phyloP scores from a whole-genome alignment of 2,797 vertebrate species.

The Alosa sapidissima region DNA sequence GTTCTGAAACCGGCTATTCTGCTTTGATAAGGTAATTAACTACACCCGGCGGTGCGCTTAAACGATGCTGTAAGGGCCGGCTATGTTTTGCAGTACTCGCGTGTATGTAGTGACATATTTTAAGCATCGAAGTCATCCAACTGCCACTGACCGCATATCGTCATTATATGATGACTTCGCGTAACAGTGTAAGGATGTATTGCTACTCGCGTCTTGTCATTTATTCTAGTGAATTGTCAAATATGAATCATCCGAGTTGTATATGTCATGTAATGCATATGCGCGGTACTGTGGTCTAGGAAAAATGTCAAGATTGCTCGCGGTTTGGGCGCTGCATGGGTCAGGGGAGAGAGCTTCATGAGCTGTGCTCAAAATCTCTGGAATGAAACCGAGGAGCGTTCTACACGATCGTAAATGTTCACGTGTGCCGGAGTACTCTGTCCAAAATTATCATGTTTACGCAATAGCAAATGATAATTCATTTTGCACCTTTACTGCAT shows the following conservation, averaged over 20 bases:
- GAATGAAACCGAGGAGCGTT: conserved; percentile 11
- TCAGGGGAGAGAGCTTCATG: background rate
- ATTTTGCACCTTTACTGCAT: background rate
- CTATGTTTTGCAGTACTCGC: background rate
- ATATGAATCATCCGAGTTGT: background rate
- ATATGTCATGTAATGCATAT: background rate
- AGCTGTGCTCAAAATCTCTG: background rate
- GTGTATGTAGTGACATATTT: background rate
- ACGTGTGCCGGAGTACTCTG: background rate
- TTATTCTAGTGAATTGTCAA: background rate
- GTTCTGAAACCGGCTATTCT: conserved; percentile 19
- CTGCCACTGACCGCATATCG: background rate
- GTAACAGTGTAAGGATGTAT: background rate
- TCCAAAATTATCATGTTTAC: background rate
- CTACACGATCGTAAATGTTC: background rate
- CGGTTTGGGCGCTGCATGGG: conserved; percentile 6
- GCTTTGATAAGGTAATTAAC: conserved; percentile 1
- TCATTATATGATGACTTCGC: conserved; percentile 8
- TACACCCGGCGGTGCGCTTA: background rate
- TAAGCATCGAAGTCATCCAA: background rate
- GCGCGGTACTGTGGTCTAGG: background rate
- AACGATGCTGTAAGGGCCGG: background rate
- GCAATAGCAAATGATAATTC: background rate
- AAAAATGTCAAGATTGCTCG: conserved; percentile 13
- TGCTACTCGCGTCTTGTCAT: background rate